phyloP scores from a whole-genome alignment of 2,113 vertebrate species.

The Esox niger region DNA sequence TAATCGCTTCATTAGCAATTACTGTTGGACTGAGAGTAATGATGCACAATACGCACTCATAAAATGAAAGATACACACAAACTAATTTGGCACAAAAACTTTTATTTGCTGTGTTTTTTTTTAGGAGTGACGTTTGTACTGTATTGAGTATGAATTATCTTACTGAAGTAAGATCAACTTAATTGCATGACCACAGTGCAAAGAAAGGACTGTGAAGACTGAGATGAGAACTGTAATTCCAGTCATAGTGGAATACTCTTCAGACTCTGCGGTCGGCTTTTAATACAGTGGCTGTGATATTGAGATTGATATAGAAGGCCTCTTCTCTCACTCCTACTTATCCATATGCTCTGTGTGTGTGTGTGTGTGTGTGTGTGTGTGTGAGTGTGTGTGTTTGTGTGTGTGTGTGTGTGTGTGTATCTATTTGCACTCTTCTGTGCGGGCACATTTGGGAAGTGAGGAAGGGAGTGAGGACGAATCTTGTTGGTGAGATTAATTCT shows the following conservation, averaged over 20 bases:
- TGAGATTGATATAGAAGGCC: neutral
- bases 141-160: too few relatives aligned
- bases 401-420: neutral
- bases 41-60: slow-evolving; percentile 27
- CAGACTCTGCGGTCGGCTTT: neutral
- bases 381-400: neutral
- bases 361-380: neutral
- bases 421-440: slow-evolving; percentile 20
- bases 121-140: neutral
- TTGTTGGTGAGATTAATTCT: slow-evolving; percentile 45
- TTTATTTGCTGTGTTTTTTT: neutral
- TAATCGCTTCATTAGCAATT: slow-evolving; percentile 58
- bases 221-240: neutral
- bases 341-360: too few relatives aligned
- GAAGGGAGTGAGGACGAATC: slow-evolving; percentile 53
- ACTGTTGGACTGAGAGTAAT: slow-evolving; percentile 31
- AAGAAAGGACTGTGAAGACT: too few relatives aligned
- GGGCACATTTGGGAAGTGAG: slow-evolving; percentile 13
- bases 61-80: slow-evolving; percentile 4
- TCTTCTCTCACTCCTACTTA: neutral
- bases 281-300: slow-evolving; percentile 1
- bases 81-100: neutral
- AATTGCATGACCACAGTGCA: neutral
- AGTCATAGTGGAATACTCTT: neutral
- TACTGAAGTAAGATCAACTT: neutral